phyloP scores from a whole-genome alignment of 2,797 vertebrate genomes.

The Hyperoplus lanceolatus region DNA sequence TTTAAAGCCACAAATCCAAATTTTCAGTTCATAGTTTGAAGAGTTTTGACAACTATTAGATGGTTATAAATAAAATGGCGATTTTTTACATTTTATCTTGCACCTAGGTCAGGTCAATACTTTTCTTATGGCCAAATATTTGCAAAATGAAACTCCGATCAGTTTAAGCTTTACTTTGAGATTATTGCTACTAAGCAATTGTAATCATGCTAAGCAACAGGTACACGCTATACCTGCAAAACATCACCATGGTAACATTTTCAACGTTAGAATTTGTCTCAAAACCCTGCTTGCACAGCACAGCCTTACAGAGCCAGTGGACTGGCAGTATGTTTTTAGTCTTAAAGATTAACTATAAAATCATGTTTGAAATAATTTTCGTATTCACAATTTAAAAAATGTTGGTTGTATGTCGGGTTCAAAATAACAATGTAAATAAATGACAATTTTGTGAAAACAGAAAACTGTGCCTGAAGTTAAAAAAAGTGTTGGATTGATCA shows the following conservation, averaged over 20 bases:
- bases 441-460: neutral
- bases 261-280: neutral
- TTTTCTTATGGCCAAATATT: neutral
- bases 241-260: too few species aligned
- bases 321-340: neutral
- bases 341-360: too few species aligned
- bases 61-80: neutral
- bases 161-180: neutral
- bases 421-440: conserved; percentile 6
- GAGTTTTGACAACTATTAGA: neutral
- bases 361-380: neutral
- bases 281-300: neutral
- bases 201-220: neutral
- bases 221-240: neutral
- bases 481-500: conserved; percentile 29
- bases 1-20: neutral
- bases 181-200: neutral
- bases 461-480: neutral
- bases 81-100: neutral
- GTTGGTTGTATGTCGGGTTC: neutral
- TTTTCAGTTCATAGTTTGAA: neutral
- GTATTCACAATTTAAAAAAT: neutral
- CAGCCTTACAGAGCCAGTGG: neutral
- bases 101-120: neutral
- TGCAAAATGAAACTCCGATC: neutral